Percentiles rank a stretch among this genome's conserved stretches.
Evolutionary conservation across 2,888 invertebrate genomes (phyloP).

Genomic region (Nomada flava): DNA sequence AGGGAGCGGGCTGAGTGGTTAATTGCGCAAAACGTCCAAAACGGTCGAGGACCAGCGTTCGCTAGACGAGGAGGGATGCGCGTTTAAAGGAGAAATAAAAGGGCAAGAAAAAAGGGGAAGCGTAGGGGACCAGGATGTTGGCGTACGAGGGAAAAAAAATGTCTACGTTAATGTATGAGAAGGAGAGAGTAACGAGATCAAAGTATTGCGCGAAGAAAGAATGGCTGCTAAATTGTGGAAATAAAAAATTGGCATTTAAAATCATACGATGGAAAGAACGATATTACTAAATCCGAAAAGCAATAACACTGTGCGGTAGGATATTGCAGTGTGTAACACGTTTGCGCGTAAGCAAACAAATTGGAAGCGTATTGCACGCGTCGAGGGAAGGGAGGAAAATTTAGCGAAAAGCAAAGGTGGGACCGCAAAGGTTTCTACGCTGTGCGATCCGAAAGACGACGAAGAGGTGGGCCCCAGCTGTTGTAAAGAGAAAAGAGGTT

Average conservation of each 20-base stretch:
- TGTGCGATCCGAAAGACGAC: constrained; percentile 26
- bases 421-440: constrained; percentile 48
- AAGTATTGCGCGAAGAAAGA: not conserved
- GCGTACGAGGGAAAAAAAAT: not conserved
- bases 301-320: no score
- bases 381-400: no score
- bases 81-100: constrained; percentile 23
- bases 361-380: no score
- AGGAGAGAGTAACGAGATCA: not conserved
- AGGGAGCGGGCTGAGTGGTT: constrained; percentile 71
- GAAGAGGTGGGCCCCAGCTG: constrained; percentile 9
- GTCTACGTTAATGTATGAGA: not conserved
- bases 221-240: no score
- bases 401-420: no score
- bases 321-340: not conserved
- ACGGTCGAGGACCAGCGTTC: constrained; percentile 23
- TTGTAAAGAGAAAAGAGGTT: constrained; percentile 21
- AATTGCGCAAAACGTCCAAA: constrained; percentile 75
- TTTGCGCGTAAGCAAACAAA: no score
- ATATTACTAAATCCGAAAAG: no score
- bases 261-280: no score
- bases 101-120: not conserved
- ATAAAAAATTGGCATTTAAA: no score
- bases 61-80: not conserved
- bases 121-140: not conserved